These are phyloP conservation scores for Stegodyphus dumicola DNA, from an alignment of 1,140 invertebrate species.

Conservation along the genomic window DNA sequence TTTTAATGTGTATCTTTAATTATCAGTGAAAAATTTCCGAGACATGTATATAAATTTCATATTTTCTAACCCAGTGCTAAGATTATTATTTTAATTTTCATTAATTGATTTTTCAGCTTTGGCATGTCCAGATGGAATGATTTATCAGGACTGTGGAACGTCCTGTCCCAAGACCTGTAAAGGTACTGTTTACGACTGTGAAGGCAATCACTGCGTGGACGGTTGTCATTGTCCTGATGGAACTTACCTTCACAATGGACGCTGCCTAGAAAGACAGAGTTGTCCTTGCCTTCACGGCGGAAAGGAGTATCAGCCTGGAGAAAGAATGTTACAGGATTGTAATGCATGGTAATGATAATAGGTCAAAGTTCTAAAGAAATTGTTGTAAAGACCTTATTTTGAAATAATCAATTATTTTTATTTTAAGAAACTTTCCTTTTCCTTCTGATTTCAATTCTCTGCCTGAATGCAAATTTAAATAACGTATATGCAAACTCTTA, in stretches of 20 bases:
- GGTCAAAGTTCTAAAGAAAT: too few species aligned
- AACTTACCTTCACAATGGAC: slow-evolving; percentile 75
- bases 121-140: slow-evolving; percentile 61
- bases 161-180: slow-evolving; percentile 67
- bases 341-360: slow-evolving; percentile 66
- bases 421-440: too few species aligned
- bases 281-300: slow-evolving; percentile 66
- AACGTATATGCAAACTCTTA: too few species aligned
- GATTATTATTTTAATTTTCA: neutral
- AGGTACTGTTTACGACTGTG: slow-evolving; percentile 50
- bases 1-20: too few species aligned
- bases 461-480: too few species aligned
- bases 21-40: too few species aligned
- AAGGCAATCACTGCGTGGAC: slow-evolving; percentile 75
- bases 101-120: slow-evolving; percentile 23
- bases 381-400: too few species aligned
- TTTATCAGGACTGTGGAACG: slow-evolving; percentile 66
- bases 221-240: slow-evolving; percentile 87
- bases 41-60: too few species aligned
- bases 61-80: too few species aligned
- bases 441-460: too few species aligned
- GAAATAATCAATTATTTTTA: too few species aligned
- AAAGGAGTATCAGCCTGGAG: slow-evolving; percentile 63
- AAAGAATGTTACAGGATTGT: slow-evolving; percentile 65
- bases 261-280: slow-evolving; percentile 63